Conservation (phyloP, 1,140 invertebrate genomes). For the Drosophila bipectinata region DNA sequence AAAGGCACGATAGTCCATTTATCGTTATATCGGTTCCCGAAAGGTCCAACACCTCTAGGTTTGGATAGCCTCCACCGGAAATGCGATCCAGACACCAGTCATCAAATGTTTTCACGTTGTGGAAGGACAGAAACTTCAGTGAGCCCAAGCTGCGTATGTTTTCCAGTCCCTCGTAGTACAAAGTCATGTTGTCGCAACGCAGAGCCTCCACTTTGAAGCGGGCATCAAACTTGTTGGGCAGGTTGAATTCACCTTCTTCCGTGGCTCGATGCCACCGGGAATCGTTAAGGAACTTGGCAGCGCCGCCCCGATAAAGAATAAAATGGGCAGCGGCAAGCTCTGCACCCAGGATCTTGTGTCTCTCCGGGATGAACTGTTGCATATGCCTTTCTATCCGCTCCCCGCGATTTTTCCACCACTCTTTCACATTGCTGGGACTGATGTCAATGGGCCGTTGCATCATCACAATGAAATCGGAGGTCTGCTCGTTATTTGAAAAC, state of each 20-base stretch:
- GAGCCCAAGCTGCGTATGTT: conserved; percentile 87
- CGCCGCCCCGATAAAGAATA: conserved; percentile 87
- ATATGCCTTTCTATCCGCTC: conserved; percentile 69
- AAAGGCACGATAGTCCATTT: conserved; percentile 87
- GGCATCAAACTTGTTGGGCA: conserved; percentile 86
- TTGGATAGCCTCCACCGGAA: conserved; percentile 85
- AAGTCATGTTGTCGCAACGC: conserved; percentile 86
- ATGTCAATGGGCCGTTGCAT: conserved; percentile 85
- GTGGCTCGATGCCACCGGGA: conserved; percentile 86
- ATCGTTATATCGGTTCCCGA: conserved; percentile 88
- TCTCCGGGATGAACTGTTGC: conserved; percentile 84
- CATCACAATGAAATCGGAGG: conserved; percentile 80
- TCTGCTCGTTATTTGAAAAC: conserved; percentile 83
- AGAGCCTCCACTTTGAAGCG: conserved; percentile 87
- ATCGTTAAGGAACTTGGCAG: conserved; percentile 86
- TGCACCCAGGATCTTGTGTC: conserved; percentile 86
- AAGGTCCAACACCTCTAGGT: conserved; percentile 90
- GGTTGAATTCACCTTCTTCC: conserved; percentile 83
- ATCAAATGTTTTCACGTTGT: conserved; percentile 87
- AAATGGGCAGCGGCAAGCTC: conserved; percentile 92
- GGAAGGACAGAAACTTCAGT: conserved; percentile 88
- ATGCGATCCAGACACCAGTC: conserved; percentile 91
- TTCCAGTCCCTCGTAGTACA: conserved; percentile 90
- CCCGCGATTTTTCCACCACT: conserved; percentile 84
- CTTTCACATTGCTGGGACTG: conserved; percentile 74